Evolutionary conservation across 1,140 invertebrate genomes (phyloP).

Genomic region (Pristionchus pacificus): DNA sequence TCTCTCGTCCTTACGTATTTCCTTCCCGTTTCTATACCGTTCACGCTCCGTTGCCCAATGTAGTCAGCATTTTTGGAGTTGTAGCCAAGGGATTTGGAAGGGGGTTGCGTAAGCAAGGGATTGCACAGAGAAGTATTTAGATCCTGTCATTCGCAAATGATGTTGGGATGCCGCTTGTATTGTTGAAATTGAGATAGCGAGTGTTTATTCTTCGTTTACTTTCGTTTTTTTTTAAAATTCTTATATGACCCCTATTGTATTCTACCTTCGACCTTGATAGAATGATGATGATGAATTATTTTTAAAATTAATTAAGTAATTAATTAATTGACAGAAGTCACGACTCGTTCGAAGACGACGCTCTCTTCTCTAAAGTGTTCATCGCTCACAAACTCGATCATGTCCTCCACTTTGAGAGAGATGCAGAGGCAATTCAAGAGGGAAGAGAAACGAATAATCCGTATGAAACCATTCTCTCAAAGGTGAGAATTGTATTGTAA

Average conservation of each 20-base stretch:
- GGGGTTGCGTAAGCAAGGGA: no score
- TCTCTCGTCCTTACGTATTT: no score
- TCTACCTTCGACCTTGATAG: constrained; percentile 69
- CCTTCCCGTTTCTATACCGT: no score
- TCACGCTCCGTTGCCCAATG: no score
- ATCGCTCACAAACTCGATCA: constrained; percentile 91
- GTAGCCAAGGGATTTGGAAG: no score
- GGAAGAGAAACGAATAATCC: constrained; percentile 66
- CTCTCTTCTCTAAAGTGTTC: constrained; percentile 86
- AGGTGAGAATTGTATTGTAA: constrained; percentile 64
- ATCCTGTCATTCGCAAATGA: no score
- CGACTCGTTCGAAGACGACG: constrained; percentile 69
- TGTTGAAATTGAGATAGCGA: no score
- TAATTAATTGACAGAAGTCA: constrained; percentile 66
- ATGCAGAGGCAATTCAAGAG: constrained; percentile 74
- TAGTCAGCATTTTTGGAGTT: no score
- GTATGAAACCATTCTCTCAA: constrained; percentile 49
- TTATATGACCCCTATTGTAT: no score
- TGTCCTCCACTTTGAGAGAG: constrained; percentile 82
- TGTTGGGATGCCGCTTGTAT: no score
- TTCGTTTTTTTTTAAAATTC: no score
- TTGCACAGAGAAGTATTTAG: no score
- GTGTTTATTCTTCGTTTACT: constrained; percentile 60
- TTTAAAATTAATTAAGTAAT: constrained; percentile 62
- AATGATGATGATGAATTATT: constrained; percentile 35